These are phyloP conservation scores for Hipposideros armiger DNA, from an alignment of 2,113 vertebrate species.

Conservation along the genomic window DNA sequence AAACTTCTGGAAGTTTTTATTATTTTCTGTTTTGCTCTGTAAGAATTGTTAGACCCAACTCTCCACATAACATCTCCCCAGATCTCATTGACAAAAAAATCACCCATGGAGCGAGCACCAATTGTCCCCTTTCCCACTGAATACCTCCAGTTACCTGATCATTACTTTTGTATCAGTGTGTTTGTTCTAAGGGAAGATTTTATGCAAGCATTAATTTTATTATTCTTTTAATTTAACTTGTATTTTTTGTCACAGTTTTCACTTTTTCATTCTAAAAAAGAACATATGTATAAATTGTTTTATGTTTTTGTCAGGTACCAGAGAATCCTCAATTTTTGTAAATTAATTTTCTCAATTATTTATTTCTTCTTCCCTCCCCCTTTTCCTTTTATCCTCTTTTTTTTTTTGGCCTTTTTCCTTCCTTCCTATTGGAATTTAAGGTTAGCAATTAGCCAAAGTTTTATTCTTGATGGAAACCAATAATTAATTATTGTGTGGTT, in stretches of 20 bases:
- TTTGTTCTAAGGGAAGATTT: background rate
- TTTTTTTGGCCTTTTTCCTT: slow-evolving; percentile 17
- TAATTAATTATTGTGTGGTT: background rate
- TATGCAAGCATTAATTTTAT: background rate
- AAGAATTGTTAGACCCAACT: background rate
- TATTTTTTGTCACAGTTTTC: background rate
- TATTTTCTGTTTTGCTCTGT: background rate
- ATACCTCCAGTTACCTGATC: background rate
- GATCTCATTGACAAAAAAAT: background rate
- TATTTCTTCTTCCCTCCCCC: slow-evolving; percentile 19
- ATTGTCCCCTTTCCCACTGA: background rate
- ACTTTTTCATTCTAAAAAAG: slow-evolving; percentile 28
- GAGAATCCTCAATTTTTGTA: background rate
- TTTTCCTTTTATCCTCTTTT: slow-evolving; percentile 61
- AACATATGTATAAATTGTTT: background rate
- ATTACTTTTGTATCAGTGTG: background rate
- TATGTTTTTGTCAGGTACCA: background rate
- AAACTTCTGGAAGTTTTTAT: background rate
- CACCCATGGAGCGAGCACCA: background rate
- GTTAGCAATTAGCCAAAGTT: background rate
- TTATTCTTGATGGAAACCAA: slow-evolving; percentile 7
- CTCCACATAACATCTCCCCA: background rate
- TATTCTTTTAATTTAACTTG: background rate
- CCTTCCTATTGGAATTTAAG: background rate
- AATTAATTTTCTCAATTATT: background rate